Evolutionary conservation across 2,888 invertebrate genomes (phyloP), one percentile per base, ranked within the genome.

Genomic region (Leucoma salicis): DNA sequence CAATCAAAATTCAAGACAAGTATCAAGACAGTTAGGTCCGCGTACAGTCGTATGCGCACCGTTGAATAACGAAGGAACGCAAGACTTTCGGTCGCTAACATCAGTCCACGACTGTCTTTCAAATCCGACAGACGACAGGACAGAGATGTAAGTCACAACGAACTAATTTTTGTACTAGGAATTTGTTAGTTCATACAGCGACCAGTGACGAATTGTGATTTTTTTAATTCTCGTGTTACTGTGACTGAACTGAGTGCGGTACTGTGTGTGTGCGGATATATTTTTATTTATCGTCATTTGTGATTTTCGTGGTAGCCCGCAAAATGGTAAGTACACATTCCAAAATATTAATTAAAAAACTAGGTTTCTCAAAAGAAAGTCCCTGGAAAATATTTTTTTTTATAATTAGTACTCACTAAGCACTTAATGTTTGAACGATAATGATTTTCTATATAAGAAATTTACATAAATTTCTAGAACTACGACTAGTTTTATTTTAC

Each of bases 31-130:
- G 84, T 83, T 82, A 80, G 73, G 72, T 71, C 79, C 68, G 65
- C 70, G 64, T 69, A 69, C 69, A 67, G 66, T 63, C 85, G 78
- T 74, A 48, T 45, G 71, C 82, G 86, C 86, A 78, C 74, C 71
- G 67, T 67, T 62, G 84, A 80, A 82, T 82, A 55, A 70, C 70
- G 75, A 82, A 81, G 63, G 67, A 70, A 70, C 69, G 50, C 56
- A 60, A 60, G 60, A 76, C 79, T 83, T 83, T 82, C 76, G 74
- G 74, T 47, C 63, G 56, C 58, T 47, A 29, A 67, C 66, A 70
- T 73, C 85, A 89, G 88, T 89, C 85, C 82, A 78, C 78, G 72
- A 79, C 82, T 80, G 87, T 85, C 87, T 82, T 66, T 77, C 79
- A 62, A 59, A 49, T 60, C 65, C 64, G 79, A 78, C 83, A 83